Conservation (phyloP, 2,888 invertebrate species). For the Vannuccia rotundouncinata region DNA sequence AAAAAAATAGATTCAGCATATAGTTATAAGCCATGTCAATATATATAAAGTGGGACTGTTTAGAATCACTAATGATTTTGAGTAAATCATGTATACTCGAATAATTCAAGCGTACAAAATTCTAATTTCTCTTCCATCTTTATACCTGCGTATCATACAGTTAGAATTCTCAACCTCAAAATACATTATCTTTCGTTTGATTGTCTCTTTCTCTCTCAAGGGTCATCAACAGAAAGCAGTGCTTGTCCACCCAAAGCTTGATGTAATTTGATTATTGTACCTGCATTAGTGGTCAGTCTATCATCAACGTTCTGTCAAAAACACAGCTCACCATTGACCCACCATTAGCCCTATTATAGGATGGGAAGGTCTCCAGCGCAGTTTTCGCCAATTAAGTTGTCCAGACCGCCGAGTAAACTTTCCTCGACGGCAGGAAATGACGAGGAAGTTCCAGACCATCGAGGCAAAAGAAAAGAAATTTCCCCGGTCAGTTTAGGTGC, state of each 20-base stretch:
- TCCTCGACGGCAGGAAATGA: neutral
- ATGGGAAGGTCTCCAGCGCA: neutral
- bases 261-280: conserved; percentile 24
- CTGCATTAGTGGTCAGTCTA: conserved; percentile 2
- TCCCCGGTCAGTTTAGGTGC: neutral
- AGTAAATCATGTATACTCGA: neutral
- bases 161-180: no score
- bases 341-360: neutral
- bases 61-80: neutral
- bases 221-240: neutral
- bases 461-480: neutral
- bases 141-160: no score
- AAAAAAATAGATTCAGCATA: no score
- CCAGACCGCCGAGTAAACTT: neutral
- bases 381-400: neutral
- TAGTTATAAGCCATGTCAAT: no score
- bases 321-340: neutral
- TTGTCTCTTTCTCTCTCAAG: conserved; percentile 1
- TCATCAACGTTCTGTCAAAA: conserved; percentile 14
- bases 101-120: neutral
- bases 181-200: neutral
- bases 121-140: no score
- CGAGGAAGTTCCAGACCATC: neutral
- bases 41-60: no score
- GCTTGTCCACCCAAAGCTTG: neutral